Evolutionary conservation across 1,140 invertebrate species (phyloP).

Genomic region (Monochamus saltuarius): DNA sequence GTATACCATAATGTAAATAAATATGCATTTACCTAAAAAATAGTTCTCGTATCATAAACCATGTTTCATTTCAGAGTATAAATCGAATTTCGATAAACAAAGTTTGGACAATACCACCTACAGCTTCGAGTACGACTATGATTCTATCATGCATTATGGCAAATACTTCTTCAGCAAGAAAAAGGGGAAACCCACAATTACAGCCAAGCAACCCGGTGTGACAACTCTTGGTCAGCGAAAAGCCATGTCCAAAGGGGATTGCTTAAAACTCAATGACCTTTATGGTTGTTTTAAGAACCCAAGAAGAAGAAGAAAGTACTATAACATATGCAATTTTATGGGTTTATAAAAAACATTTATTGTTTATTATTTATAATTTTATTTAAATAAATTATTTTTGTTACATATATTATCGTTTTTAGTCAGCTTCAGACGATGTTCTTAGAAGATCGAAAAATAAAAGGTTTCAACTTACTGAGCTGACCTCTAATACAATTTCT

Average conservation of each 20-base stretch:
- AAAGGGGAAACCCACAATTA: slow-evolving; percentile 62
- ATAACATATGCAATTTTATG: slow-evolving; percentile 61
- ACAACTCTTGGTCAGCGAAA: slow-evolving; percentile 61
- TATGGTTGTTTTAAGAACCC: slow-evolving; percentile 65
- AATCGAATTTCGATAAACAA: slow-evolving; percentile 63
- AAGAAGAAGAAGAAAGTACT: slow-evolving; percentile 60
- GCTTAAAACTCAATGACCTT: slow-evolving; percentile 69
- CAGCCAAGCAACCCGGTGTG: slow-evolving; percentile 56
- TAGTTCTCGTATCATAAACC: no score
- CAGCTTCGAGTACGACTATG: slow-evolving; percentile 69
- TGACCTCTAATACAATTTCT: no score
- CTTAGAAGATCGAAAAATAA: no score
- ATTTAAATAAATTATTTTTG: slow-evolving; percentile 3
- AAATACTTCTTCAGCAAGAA: slow-evolving; percentile 58
- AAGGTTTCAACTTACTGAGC: no score
- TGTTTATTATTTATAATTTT: background rate
- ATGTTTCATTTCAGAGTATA: slow-evolving; percentile 55
- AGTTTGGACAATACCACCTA: slow-evolving; percentile 62
- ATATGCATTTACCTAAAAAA: background rate
- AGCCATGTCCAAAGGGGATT: slow-evolving; percentile 65
- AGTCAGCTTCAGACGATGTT: no score
- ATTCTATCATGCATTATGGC: slow-evolving; percentile 76
- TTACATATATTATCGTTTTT: background rate
- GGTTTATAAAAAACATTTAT: slow-evolving; percentile 45
- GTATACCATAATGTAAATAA: no score